Evolutionary conservation across 2,797 vertebrate genomes (phyloP), one percentile per base, ranked within the genome.

Genomic region (Malacoctenus gilli): DNA sequence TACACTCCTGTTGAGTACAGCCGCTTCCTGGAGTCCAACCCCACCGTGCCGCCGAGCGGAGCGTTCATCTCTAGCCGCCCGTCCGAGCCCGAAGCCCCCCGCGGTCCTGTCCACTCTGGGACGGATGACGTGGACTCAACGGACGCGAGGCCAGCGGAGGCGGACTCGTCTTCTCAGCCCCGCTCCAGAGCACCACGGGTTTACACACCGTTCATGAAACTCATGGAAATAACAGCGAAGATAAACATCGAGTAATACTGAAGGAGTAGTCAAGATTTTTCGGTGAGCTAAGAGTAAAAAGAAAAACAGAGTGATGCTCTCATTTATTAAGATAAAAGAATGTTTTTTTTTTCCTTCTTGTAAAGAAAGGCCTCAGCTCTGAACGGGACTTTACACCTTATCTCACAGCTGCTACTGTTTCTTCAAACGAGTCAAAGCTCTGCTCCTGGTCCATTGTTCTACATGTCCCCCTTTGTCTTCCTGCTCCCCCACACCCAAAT

Each of bases 161-260:
- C 78, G 13, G 64, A 64, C 39, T 32, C 72, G 14, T 4, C 69
- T 10, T 63, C 53, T 28, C 59, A 19, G 59, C 50, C 63, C 0
- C 83, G 89, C 82, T 85, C 88, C 0, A 71, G 66, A 48, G 61
- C 79, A 6, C 44, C 83, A 39, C 85, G 79, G 67, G 84, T 89
- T 6, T 93, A 92, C 72, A 92, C 93, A 0, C 96, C 96, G 0
- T 97, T 95, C 80, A 93, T 94, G 75, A 94, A 91, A 70, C 94
- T 98, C 40, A 80, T 96, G 92, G 95, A 97, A 76, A 87, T 92
- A 0, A 92, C 89, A 32, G 69, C 87, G 12, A 94, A 92, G 23
- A 90, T 86, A 7, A 88, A 87, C 25, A 76, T 77, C 18, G 86
- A 92, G 3, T 82, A 53, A 86, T 41, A 3, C 12, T 8, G 31